A percentile compares a stretch with the other conserved stretches of the same genome.
Evolutionary conservation across 2,113 vertebrate genomes (phyloP).

Genomic region (Podarcis cretensis): DNA sequence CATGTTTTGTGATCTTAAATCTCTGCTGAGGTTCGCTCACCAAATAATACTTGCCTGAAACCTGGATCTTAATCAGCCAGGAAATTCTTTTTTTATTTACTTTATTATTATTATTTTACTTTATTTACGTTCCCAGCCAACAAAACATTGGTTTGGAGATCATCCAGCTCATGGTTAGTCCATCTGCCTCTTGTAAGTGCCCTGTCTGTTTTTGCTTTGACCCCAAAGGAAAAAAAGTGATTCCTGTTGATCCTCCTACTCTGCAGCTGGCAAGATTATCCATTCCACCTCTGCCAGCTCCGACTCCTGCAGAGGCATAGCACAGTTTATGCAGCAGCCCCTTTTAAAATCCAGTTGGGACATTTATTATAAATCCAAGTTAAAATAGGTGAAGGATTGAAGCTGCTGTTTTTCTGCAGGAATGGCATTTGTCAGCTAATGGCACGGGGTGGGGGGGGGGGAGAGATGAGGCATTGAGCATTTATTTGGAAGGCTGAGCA

Average conservation of each 20-base stretch:
- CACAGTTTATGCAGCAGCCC: not conserved
- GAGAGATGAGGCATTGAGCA: fast-evolving
- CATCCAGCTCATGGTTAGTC: not conserved
- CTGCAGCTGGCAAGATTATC: not conserved
- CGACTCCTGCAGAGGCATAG: not conserved
- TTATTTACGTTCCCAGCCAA: too few species aligned
- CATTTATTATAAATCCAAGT: not conserved
- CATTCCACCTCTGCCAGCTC: not conserved
- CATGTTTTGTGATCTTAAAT: too few species aligned
- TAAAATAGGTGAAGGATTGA: not conserved
- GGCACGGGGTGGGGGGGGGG: fast-evolving
- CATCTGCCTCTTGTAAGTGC: not conserved
- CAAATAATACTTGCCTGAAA: too few species aligned
- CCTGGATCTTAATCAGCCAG: too few species aligned
- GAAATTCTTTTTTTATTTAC: too few species aligned
- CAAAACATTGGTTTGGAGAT: not conserved
- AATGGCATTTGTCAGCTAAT: slow-evolving; percentile 5
- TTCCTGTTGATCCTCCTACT: too few species aligned
- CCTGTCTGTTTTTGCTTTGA: not conserved
- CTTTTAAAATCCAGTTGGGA: not conserved
- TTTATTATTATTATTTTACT: too few species aligned
- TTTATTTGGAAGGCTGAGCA: not conserved
- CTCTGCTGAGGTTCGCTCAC: too few species aligned
- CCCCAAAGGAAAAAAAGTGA: not conserved
- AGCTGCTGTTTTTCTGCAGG: not conserved